Base-by-base conservation (phyloP, 2,797 vertebrate species). In the Neosalanx taihuensis region DNA sequence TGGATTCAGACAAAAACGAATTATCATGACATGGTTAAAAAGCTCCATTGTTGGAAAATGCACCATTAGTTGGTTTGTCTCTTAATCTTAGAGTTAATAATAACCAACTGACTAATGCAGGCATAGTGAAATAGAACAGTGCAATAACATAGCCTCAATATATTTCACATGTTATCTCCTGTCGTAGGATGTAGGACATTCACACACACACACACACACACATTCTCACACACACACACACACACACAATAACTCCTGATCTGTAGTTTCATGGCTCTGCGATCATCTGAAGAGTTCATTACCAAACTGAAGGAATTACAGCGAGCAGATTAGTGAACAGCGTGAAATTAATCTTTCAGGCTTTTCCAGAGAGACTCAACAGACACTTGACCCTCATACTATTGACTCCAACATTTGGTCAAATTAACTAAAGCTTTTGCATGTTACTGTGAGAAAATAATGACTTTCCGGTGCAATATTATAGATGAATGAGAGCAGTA, bases 231-330 rank as follows among this genome's bases (percentile, higher is more conserved):
- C 46, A 18, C 6, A 53, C 26, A 7, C 49, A 53, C 26, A 53
- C 31, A 23, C 31, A 68, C 26, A 18, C 46, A 6, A 30, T 17
- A 37, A 76, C 60, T 69, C 61, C 49, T 26, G 46, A 76, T 26
- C 69, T 64, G 63, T 64, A 46, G 15, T 70, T 69, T 78, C 74
- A 80, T 76, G 75, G 71, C 71, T 86, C 58, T 77, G 53, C 73
- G 73, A 37, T 60, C 56, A 46, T 80, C 30, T 67, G 23, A 60
- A 65, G 75, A 82, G 83, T 67, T 76, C 85, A 85, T 82, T 79
- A 83, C 69, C 76, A 85, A 78, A 74, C 71, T 76, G 69, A 83
- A 79, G 69, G 78, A 85, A 86, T 88, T 88, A 84, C 76, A 74
- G 67, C 74, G 68, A 46, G 80, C 74, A 33, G 35, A 41, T 72